Percentiles rank a stretch among this genome's conserved stretches.
phyloP scores from a whole-genome alignment of 2,113 vertebrate species.

The Zosterops pallidus region DNA sequence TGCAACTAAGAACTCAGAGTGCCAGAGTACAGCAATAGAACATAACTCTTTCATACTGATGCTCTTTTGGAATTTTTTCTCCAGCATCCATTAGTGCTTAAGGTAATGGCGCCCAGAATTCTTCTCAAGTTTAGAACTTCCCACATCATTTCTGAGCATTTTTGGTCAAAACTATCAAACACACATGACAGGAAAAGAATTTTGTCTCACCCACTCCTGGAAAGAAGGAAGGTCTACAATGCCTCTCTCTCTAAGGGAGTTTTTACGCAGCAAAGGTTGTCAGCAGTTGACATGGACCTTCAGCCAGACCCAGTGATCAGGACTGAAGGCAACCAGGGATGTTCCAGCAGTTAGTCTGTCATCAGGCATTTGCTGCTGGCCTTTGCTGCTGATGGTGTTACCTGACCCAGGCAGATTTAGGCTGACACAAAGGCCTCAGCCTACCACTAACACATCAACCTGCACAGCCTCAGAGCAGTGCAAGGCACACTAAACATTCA shows the following conservation, averaged over 20 bases:
- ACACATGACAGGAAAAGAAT: not conserved
- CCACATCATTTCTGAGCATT: not conserved
- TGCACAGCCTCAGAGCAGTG: not conserved
- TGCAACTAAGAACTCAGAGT: not conserved
- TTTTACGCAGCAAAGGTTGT: fast-evolving
- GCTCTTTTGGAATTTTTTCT: not conserved
- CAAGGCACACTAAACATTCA: not conserved
- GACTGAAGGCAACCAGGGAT: not conserved
- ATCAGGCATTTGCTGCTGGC: not conserved
- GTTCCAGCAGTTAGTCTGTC: not conserved
- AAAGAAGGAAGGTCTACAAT: not conserved
- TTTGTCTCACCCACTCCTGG: not conserved
- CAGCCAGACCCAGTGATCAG: not conserved
- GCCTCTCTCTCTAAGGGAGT: not conserved
- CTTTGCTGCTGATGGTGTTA: not conserved
- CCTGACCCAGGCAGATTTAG: not conserved
- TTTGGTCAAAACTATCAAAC: not conserved
- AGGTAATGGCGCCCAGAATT: not conserved
- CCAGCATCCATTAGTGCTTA: not conserved
- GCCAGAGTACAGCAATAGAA: not conserved
- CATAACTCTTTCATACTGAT: not conserved
- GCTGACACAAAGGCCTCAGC: not conserved
- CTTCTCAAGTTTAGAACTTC: not conserved
- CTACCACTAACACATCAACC: not conserved
- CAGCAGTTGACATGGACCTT: not conserved